phyloP scores from a whole-genome alignment of 92 coral and sea anemone species.

The Anthopleura xanthogrammica region DNA sequence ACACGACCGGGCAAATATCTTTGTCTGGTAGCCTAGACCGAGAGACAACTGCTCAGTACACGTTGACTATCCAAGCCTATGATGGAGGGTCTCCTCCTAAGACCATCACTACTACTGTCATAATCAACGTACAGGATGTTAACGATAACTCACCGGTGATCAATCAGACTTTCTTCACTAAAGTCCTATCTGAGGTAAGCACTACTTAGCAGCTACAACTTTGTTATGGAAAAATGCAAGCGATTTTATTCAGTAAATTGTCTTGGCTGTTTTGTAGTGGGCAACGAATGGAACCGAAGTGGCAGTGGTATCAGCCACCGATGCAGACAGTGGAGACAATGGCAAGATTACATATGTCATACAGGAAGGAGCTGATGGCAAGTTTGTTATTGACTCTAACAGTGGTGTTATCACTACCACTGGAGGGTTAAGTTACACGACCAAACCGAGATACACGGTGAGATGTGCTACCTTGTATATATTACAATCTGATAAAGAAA shows the following conservation, averaged over 20 bases:
- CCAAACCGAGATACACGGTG: slow-evolving; percentile 10
- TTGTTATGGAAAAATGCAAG: too few relatives aligned
- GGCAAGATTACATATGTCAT: slow-evolving; percentile 50
- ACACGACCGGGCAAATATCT: slow-evolving; percentile 58
- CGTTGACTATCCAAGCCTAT: slow-evolving; percentile 53
- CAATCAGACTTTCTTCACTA: slow-evolving; percentile 19
- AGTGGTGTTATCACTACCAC: slow-evolving; percentile 58
- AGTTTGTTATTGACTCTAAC: slow-evolving; percentile 47
- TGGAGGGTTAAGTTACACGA: slow-evolving; percentile 35
- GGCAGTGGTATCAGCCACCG: slow-evolving; percentile 47
- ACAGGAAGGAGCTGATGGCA: slow-evolving; percentile 50
- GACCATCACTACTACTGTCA: slow-evolving; percentile 40
- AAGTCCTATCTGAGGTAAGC: slow-evolving; percentile 49
- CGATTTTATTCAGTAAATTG: too few relatives aligned
- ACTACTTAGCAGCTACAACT: too few relatives aligned
- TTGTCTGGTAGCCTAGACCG: slow-evolving; percentile 52
- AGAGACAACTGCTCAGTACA: slow-evolving; percentile 53
- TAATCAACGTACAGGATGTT: slow-evolving; percentile 53
- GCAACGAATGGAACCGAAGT: slow-evolving; percentile 48
- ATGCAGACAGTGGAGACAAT: slow-evolving; percentile 48
- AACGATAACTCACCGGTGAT: slow-evolving; percentile 73
- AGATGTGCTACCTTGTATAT: not conserved
- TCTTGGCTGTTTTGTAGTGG: slow-evolving; percentile 20
- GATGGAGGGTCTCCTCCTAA: slow-evolving; percentile 62
- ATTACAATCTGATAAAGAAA: too few relatives aligned